Percentiles rank a stretch among this genome's conserved stretches.
Conservation (phyloP, 2,797 vertebrate species). For the Darevskia nairensis region DNA sequence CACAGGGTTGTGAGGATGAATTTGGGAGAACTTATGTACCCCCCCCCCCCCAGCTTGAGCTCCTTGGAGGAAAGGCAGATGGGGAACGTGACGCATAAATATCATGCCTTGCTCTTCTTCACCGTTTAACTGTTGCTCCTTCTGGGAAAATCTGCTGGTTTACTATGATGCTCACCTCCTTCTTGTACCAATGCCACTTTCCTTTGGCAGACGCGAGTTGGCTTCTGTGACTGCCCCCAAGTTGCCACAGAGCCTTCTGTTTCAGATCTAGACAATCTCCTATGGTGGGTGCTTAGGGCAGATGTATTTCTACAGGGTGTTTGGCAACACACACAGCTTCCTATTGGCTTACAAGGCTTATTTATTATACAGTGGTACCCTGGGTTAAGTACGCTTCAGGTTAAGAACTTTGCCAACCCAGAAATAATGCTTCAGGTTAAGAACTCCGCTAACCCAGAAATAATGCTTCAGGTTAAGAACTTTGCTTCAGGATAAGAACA, state of each 20-base stretch:
- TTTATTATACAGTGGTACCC: too few relatives aligned
- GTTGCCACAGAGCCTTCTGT: conserved; percentile 48
- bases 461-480: too few relatives aligned
- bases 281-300: conserved; percentile 73
- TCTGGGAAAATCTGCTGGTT: conserved; percentile 52
- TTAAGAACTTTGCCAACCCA: too few relatives aligned
- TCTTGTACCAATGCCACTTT: conserved; percentile 54
- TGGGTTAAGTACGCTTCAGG: too few relatives aligned
- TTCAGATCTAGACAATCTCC: conserved; percentile 16
- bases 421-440: too few relatives aligned
- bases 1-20: too few relatives aligned
- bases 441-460: too few relatives aligned
- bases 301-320: conserved; percentile 72
- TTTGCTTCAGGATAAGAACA: too few relatives aligned
- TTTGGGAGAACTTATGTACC: too few relatives aligned
- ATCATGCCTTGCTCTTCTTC: not conserved
- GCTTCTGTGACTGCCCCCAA: conserved; percentile 50
- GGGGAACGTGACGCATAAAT: too few relatives aligned
- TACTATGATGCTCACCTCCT: conserved; percentile 37
- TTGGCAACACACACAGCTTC: conserved; percentile 74
- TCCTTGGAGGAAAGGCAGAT: too few relatives aligned
- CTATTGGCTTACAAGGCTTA: conserved; percentile 75
- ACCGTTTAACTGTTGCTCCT: not conserved
- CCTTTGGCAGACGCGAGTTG: conserved; percentile 61
- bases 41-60: too few relatives aligned